These are phyloP conservation scores for Picathartes gymnocephalus DNA, from an alignment of 2,113 vertebrate genomes.

Conservation along the genomic window DNA sequence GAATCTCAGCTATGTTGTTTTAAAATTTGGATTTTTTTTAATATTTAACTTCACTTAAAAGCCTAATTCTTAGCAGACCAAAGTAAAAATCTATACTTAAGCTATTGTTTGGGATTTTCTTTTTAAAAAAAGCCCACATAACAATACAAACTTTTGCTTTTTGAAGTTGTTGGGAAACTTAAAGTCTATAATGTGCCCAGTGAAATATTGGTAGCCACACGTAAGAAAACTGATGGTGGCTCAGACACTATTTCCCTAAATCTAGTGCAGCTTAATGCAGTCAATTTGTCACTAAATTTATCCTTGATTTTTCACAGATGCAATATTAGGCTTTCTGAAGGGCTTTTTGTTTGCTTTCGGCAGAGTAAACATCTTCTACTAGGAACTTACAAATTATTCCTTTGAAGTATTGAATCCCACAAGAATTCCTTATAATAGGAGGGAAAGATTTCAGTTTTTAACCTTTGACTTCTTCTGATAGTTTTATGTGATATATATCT, in stretches of 20 bases:
- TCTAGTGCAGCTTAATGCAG: background rate
- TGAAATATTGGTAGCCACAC: background rate
- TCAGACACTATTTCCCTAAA: background rate
- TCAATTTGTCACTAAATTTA: background rate
- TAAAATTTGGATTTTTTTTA: background rate
- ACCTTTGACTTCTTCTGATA: background rate
- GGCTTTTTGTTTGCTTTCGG: background rate
- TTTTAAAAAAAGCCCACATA: background rate
- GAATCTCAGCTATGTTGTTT: background rate
- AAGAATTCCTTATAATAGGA: background rate
- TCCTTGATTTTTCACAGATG: background rate
- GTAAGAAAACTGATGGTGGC: background rate
- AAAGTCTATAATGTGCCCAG: background rate
- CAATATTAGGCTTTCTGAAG: background rate
- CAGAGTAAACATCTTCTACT: background rate
- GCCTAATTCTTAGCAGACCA: background rate
- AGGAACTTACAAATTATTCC: background rate
- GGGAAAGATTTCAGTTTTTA: background rate
- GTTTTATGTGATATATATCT: background rate
- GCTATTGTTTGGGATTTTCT: background rate
- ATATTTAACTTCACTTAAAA: background rate
- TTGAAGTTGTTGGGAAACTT: background rate
- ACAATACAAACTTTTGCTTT: background rate
- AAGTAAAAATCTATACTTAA: background rate
- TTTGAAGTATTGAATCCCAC: background rate